Conservation (phyloP, 2,888 invertebrate species). For the Caenorhabditis angaria region DNA sequence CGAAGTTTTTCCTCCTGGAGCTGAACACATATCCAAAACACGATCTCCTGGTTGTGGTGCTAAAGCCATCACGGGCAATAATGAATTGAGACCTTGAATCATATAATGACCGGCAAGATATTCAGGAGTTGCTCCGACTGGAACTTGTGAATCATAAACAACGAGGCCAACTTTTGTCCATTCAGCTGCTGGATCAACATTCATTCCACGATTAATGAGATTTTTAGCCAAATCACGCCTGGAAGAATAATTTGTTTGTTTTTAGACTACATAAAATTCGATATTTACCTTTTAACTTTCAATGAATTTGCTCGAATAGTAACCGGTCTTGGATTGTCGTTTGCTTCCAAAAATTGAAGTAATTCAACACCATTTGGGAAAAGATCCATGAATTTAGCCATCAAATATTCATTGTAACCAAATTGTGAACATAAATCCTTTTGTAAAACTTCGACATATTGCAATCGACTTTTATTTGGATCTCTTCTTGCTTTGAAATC, state of each 20-base stretch:
- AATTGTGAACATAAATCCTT: constrained; percentile 91
- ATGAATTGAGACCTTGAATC: constrained; percentile 83
- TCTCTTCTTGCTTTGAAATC: constrained; percentile 66
- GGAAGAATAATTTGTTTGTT: constrained; percentile 8
- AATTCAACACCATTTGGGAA: constrained; percentile 79
- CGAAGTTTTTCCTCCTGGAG: constrained; percentile 97
- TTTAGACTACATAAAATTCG: neutral
- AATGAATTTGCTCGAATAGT: constrained; percentile 95
- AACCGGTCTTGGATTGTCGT: constrained; percentile 90
- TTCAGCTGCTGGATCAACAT: constrained; percentile 95
- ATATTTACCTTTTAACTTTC: constrained; percentile 78
- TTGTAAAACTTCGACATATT: constrained; percentile 67
- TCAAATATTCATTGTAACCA: constrained; percentile 94
- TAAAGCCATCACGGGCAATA: constrained; percentile 95
- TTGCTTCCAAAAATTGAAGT: constrained; percentile 92
- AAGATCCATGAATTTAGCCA: constrained; percentile 89
- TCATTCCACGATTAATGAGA: constrained; percentile 93
- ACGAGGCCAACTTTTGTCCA: constrained; percentile 99
- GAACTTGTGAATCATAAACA: constrained; percentile 92
- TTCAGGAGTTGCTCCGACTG: constrained; percentile 95
- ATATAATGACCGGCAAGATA: constrained; percentile 98
- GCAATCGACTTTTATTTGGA: constrained; percentile 51
- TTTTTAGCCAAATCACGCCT: constrained; percentile 76
- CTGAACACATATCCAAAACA: constrained; percentile 94
- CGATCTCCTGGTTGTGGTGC: constrained; percentile 84